Percentiles rank a stretch among this genome's conserved stretches.
Conservation (phyloP, 2,797 vertebrate genomes). For the Aulostomus chinensis region DNA sequence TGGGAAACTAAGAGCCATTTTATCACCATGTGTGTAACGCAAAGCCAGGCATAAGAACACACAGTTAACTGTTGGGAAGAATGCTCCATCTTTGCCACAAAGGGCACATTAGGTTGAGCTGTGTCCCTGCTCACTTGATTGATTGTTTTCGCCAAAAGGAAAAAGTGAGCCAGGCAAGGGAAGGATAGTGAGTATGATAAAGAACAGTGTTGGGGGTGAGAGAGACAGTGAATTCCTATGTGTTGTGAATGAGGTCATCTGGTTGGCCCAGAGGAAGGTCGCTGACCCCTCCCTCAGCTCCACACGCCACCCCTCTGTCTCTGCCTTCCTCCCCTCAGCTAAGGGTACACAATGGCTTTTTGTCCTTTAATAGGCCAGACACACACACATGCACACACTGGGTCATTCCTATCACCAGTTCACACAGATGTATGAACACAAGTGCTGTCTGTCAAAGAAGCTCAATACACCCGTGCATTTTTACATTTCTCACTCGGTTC, state of each 20-base stretch:
- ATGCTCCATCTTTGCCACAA: conserved; percentile 44
- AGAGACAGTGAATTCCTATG: conserved; percentile 66
- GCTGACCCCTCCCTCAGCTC: conserved; percentile 52
- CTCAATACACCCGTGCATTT: no score
- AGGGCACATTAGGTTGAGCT: conserved; percentile 49
- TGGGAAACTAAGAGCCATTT: conserved; percentile 59
- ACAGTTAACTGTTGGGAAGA: conserved; percentile 47
- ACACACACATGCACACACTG: conserved; percentile 27
- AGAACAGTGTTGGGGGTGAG: conserved; percentile 33
- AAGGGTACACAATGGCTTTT: conserved; percentile 71
- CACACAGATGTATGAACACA: conserved; percentile 26
- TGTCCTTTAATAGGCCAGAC: conserved; percentile 65
- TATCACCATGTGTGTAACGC: conserved; percentile 40
- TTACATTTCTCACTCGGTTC: conserved; percentile 8
- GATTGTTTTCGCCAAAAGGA: conserved; percentile 59
- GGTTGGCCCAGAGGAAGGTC: conserved; percentile 67
- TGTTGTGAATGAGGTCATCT: conserved; percentile 83
- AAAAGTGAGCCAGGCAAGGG: conserved; percentile 39
- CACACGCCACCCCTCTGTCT: conserved; percentile 43
- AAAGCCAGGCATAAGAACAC: conserved; percentile 37
- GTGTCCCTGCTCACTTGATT: conserved; percentile 48
- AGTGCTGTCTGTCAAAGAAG: conserved; percentile 37
- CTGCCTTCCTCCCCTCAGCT: conserved; percentile 37
- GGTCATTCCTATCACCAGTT: conserved; percentile 43
- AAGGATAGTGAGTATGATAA: conserved; percentile 50